Percentiles rank a stretch among this genome's conserved stretches.
Evolutionary conservation across 2,113 vertebrate genomes (phyloP).

Genomic region (Pteropus alecto): DNA sequence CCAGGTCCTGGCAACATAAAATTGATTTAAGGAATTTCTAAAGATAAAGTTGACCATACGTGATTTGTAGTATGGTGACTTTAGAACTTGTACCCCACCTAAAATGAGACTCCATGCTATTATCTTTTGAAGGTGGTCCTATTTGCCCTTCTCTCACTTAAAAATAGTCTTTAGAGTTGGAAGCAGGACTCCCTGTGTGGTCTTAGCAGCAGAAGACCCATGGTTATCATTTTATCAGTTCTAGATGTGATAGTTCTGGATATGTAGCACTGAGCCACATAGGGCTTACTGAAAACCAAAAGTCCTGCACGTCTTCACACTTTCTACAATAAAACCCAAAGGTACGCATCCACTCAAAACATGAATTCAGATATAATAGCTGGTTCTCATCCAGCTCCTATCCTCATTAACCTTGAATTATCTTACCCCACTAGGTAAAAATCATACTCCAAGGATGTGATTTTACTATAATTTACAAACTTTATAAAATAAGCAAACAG

Average conservation of each 20-base stretch:
- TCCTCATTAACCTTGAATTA: background rate
- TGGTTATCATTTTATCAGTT: background rate
- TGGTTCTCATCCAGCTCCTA: background rate
- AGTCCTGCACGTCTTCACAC: background rate
- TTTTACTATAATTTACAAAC: background rate
- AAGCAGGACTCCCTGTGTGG: background rate
- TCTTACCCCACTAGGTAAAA: background rate
- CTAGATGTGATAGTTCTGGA: background rate
- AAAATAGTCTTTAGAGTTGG: background rate
- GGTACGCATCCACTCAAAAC: background rate
- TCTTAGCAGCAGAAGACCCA: background rate
- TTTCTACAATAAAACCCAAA: background rate
- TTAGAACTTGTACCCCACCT: background rate
- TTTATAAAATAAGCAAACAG: background rate
- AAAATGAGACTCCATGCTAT: background rate
- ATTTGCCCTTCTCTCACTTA: background rate
- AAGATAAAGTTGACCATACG: background rate
- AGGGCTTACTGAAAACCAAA: background rate
- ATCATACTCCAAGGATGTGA: background rate
- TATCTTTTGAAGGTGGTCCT: background rate
- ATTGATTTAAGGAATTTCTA: background rate
- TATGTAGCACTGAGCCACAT: background rate
- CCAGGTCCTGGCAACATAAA: background rate
- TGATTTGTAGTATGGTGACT: background rate
- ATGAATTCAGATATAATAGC: background rate